Evolutionary conservation across 2,888 invertebrate species (phyloP).

Genomic region (Monopis laevigella): DNA sequence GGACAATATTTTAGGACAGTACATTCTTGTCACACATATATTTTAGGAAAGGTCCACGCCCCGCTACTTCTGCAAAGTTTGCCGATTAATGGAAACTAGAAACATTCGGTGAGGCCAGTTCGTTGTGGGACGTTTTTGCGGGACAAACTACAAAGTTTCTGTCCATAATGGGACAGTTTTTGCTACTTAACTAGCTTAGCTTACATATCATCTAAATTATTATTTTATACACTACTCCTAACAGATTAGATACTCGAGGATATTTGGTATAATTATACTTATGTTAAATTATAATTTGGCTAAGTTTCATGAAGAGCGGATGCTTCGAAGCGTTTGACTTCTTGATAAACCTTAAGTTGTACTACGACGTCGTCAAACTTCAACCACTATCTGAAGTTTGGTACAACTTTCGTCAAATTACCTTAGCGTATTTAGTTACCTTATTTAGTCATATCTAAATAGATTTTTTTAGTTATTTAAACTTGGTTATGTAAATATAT

Average conservation of each 20-base stretch:
- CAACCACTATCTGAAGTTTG: background rate
- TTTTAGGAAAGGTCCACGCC: slow-evolving; percentile 12
- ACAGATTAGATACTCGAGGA: too few relatives aligned
- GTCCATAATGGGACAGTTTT: background rate
- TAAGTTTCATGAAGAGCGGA: slow-evolving; percentile 6
- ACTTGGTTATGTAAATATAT: too few relatives aligned
- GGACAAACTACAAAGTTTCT: slow-evolving; percentile 1
- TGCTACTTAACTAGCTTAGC: slow-evolving; percentile 1
- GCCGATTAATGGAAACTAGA: slow-evolving; percentile 17
- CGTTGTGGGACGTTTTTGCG: slow-evolving; percentile 3
- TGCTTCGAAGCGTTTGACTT: slow-evolving; percentile 6
- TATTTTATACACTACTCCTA: too few relatives aligned
- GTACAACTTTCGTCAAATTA: slow-evolving; percentile 6
- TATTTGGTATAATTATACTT: too few relatives aligned
- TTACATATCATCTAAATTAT: too few relatives aligned
- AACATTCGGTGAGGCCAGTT: slow-evolving; percentile 11
- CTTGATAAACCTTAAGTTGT: slow-evolving; percentile 8
- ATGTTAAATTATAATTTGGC: slow-evolving; percentile 1
- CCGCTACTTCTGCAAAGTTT: slow-evolving; percentile 13
- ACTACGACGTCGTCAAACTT: slow-evolving; percentile 2
- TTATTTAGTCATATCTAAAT: too few relatives aligned
- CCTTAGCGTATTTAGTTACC: slow-evolving; percentile 6
- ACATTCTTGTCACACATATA: slow-evolving; percentile 22
- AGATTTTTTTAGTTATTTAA: too few relatives aligned
- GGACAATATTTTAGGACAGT: slow-evolving; percentile 38